Evolutionary conservation across 92 coral and sea anemone genomes (phyloP), one percentile per base, ranked within the genome.

Genomic region (Virgularia gustaviana): DNA sequence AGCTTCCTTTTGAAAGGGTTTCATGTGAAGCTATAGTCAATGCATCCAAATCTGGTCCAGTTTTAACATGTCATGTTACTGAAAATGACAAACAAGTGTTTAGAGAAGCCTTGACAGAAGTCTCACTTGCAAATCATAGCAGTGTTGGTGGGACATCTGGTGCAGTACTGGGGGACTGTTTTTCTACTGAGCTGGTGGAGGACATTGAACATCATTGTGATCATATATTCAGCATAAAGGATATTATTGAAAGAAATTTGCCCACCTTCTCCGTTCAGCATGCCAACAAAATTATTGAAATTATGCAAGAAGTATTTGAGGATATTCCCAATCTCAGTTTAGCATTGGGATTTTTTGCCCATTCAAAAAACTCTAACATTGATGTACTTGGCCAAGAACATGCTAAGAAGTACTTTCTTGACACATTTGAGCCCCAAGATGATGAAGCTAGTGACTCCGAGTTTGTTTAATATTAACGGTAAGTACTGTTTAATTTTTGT

Each of bases 191-290:
- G 37, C 84, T 79, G 27, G 59, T 79, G 29, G 67, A 70, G 7
- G 84, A 79, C 39, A 79, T 79, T 30, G 33, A 60, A 4, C n/a
- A 37, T 24, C 52, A 44, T 25, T 71, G 84, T 60, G 47, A 60
- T n/a, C 15, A 28, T 43, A 59, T 72, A 43, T 80, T 72, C 49
- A 72, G 79, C 8, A 58, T 80, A 13, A 65, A 80, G 37, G 84
- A 80, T 61, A 47, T 72, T 73, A 53, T 56, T 53, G 37, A 16
- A 28, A 72, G 67, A 22, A 10, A 58, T 16, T 60, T 77, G 57
- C 75, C 85, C 13, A 74, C 73, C 16, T 80, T 49, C 54, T 80
- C 85, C 20, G 27, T 63, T 15, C 29, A 28, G 32, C 84, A 79
- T 53, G 66, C 74, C 25, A 71, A 72, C 28, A 75, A 65, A 63